Conservation (phyloP, 2,113 vertebrate genomes). For the Megaceryle maxima region DNA sequence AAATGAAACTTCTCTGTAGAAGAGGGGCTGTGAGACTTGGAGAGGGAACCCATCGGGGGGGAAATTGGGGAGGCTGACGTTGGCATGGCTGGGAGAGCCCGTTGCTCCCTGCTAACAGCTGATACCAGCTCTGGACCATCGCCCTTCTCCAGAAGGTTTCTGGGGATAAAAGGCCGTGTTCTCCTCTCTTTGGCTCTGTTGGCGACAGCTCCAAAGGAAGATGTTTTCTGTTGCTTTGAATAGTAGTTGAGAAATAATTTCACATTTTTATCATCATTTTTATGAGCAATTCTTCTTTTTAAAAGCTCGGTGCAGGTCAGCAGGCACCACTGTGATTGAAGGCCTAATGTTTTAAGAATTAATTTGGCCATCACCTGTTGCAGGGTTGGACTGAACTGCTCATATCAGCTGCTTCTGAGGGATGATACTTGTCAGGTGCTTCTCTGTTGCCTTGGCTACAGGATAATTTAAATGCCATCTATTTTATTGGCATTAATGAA, state of each 20-base stretch:
- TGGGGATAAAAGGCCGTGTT: not conserved
- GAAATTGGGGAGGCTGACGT: fast-evolving
- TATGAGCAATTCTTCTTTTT: not conserved
- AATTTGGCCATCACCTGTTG: not conserved
- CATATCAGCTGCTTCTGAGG: not conserved
- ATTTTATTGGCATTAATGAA: constrained; percentile 20
- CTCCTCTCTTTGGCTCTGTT: not conserved
- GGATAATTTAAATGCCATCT: not conserved
- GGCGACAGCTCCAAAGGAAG: not conserved
- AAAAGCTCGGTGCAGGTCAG: not conserved
- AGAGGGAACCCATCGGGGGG: not conserved
- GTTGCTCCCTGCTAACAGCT: not conserved
- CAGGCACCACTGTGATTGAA: not conserved
- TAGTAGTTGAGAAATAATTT: not conserved
- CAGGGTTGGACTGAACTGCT: not conserved
- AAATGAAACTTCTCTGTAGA: not conserved
- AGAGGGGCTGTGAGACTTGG: not conserved
- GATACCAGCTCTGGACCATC: too few species aligned
- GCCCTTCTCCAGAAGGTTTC: not conserved
- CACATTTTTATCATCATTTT: not conserved
- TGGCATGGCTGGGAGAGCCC: not conserved
- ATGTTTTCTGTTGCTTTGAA: not conserved
- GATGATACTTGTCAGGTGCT: not conserved
- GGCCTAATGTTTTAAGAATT: not conserved
- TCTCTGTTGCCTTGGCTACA: constrained; percentile 30